Conservation (phyloP, 2,113 vertebrate species). For the Sapajus apella region DNA sequence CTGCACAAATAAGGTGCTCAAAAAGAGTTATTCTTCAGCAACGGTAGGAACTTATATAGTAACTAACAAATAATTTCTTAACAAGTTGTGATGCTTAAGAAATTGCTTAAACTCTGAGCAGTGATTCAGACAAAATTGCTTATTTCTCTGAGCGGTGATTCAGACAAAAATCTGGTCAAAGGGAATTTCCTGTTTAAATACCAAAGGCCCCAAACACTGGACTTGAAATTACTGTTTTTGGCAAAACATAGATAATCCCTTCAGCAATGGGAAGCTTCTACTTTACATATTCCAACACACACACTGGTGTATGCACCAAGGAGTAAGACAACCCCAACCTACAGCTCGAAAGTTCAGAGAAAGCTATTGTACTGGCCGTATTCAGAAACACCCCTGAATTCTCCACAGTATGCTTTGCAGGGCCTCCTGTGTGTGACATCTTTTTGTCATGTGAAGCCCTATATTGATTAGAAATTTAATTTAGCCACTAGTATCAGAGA, state of each 20-base stretch:
- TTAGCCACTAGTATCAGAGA: background rate
- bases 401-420: background rate
- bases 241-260: background rate
- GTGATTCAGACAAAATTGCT: background rate
- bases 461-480: background rate
- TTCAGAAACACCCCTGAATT: background rate
- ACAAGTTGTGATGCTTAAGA: background rate
- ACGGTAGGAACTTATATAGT: background rate
- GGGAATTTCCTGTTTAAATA: background rate
- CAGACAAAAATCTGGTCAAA: background rate
- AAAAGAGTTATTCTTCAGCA: background rate
- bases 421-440: background rate
- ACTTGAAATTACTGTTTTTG: background rate
- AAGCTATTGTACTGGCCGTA: background rate
- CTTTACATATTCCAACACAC: background rate
- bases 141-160: background rate
- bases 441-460: background rate
- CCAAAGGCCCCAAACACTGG: background rate
- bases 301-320: background rate
- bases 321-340: background rate
- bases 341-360: background rate
- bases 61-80: background rate
- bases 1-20: background rate
- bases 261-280: background rate
- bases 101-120: background rate